Percentiles rank a stretch among this genome's conserved stretches.
Conservation (phyloP, 2,888 invertebrate genomes). For the Ephialtes manifestator region DNA sequence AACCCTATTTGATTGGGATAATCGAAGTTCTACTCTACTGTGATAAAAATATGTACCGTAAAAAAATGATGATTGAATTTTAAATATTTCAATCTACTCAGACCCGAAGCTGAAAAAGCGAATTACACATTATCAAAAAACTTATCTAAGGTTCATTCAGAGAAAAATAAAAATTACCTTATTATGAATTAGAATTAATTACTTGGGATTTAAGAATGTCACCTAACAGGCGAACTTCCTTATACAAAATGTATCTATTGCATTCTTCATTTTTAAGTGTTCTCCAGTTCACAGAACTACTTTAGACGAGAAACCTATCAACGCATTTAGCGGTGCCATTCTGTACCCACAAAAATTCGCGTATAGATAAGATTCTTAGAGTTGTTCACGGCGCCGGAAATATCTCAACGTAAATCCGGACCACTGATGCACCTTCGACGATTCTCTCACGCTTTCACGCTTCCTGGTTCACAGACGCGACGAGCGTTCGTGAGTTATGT, state of each 20-base stretch:
- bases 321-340: background rate
- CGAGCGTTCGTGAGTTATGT: conserved; percentile 73
- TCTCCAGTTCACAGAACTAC: background rate
- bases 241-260: background rate
- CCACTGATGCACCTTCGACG: conserved; percentile 26
- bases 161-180: too few relatives aligned
- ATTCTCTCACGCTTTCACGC: conserved; percentile 66
- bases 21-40: too few relatives aligned
- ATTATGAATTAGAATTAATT: too few relatives aligned
- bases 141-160: too few relatives aligned
- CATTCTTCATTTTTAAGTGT: background rate
- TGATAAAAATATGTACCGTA: too few relatives aligned
- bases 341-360: background rate
- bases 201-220: background rate
- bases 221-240: background rate
- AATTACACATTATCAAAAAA: too few relatives aligned
- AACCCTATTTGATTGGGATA: too few relatives aligned
- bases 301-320: background rate
- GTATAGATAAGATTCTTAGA: background rate
- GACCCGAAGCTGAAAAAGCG: too few relatives aligned
- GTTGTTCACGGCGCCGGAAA: background rate
- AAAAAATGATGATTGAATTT: too few relatives aligned
- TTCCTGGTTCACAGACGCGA: conserved; percentile 53
- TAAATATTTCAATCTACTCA: too few relatives aligned
- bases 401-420: background rate